phyloP scores from a whole-genome alignment of 2,113 vertebrate genomes.

The Phoxinus phoxinus region DNA sequence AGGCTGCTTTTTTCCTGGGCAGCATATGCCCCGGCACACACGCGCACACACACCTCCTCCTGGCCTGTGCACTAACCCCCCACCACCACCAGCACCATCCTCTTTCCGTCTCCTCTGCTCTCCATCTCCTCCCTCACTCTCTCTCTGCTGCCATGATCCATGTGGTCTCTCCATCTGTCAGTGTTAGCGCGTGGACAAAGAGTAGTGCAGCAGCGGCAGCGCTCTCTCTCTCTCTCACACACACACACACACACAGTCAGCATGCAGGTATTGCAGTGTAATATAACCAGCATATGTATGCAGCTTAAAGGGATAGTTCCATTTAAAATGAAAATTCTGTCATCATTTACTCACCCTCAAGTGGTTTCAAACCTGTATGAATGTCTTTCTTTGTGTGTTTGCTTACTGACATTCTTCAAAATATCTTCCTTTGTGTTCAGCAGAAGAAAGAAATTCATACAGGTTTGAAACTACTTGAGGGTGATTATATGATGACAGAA shows the following conservation, averaged over 20 bases:
- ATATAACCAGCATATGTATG: neutral
- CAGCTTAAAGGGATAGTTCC: too few relatives aligned
- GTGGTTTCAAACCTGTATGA: too few relatives aligned
- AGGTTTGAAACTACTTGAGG: too few relatives aligned
- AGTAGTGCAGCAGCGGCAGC: slow-evolving; percentile 38
- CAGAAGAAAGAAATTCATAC: too few relatives aligned
- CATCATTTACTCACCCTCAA: too few relatives aligned
- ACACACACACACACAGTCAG: slow-evolving; percentile 30
- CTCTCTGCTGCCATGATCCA: slow-evolving; percentile 55
- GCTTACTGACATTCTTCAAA: too few relatives aligned
- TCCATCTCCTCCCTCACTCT: slow-evolving; percentile 26
- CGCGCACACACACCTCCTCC: slow-evolving; percentile 38
- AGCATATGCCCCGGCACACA: slow-evolving; percentile 49
- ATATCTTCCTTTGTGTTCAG: too few relatives aligned
- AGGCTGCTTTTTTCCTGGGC: slow-evolving; percentile 43
- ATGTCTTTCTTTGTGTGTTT: too few relatives aligned
- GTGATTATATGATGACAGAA: too few relatives aligned
- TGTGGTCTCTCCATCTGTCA: slow-evolving; percentile 63
- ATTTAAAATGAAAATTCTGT: too few relatives aligned
- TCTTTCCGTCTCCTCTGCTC: slow-evolving; percentile 9
- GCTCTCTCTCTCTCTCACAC: slow-evolving; percentile 34
- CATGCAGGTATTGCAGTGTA: slow-evolving; percentile 3
- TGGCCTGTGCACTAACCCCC: slow-evolving; percentile 33
- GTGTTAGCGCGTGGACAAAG: slow-evolving; percentile 55
- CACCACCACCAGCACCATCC: slow-evolving; percentile 15